These are phyloP conservation scores for Branchellion lobata DNA, from an alignment of 2,888 invertebrate species.

Conservation along the genomic window DNA sequence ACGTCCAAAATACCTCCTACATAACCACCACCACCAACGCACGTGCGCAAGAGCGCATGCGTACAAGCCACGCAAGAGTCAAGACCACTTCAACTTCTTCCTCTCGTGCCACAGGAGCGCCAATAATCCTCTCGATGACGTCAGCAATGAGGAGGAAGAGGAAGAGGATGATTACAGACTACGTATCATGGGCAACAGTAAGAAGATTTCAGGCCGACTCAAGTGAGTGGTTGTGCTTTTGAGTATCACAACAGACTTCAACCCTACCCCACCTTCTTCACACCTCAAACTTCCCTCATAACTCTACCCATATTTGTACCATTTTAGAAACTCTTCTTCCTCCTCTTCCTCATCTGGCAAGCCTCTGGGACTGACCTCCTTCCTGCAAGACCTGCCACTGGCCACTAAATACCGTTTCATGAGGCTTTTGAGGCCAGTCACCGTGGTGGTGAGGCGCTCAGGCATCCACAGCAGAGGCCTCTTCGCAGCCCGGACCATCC, in stretches of 20 bases:
- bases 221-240: slow-evolving; percentile 6
- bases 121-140: background rate
- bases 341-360: too few species aligned
- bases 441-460: slow-evolving; percentile 64
- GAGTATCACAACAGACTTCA: too few species aligned
- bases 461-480: slow-evolving; percentile 90
- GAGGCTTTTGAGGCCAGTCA: background rate
- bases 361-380: background rate
- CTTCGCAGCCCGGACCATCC: slow-evolving; percentile 88
- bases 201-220: slow-evolving; percentile 21
- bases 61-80: slow-evolving; percentile 66
- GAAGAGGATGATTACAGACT: background rate
- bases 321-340: too few species aligned
- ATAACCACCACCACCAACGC: background rate
- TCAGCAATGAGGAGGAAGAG: too few species aligned
- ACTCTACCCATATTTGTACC: too few species aligned
- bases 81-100: slow-evolving; percentile 92
- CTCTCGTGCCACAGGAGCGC: slow-evolving; percentile 77
- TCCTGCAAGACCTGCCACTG: background rate
- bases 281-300: too few species aligned
- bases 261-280: too few species aligned
- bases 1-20: background rate
- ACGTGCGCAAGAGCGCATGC: slow-evolving; percentile 81
- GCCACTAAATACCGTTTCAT: slow-evolving; percentile 17
- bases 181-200: background rate